Percentiles rank a stretch among this genome's conserved stretches.
These are phyloP conservation scores for Torymus aiolomorphi DNA, from an alignment of 2,888 invertebrate genomes.

Conservation along the genomic window DNA sequence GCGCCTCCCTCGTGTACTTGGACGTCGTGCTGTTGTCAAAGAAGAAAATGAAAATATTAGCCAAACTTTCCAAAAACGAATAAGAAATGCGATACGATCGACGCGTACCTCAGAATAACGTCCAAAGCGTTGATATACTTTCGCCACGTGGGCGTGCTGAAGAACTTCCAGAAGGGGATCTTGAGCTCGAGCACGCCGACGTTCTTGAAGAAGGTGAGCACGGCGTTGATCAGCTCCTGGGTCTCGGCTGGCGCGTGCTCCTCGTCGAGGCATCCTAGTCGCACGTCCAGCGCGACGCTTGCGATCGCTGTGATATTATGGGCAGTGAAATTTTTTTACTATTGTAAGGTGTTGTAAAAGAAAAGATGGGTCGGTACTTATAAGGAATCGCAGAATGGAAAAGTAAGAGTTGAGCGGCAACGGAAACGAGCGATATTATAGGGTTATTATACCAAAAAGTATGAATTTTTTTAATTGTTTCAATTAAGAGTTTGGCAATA, in stretches of 20 bases:
- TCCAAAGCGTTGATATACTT: conserved; percentile 82
- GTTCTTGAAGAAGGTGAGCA: conserved; percentile 81
- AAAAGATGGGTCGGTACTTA: too few relatives aligned
- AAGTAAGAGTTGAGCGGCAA: too few relatives aligned
- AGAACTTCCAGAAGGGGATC: conserved; percentile 83
- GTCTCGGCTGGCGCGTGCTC: conserved; percentile 78
- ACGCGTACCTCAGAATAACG: conserved; percentile 80
- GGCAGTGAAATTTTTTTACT: too few relatives aligned
- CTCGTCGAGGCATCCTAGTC: conserved; percentile 81
- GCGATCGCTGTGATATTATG: conserved; percentile 78
- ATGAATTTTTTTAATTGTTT: too few relatives aligned
- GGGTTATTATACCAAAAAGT: too few relatives aligned
- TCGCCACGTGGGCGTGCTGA: conserved; percentile 80
- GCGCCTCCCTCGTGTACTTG: conserved; percentile 80
- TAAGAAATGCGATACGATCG: background rate
- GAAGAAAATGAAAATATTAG: background rate
- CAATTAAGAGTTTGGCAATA: too few relatives aligned
- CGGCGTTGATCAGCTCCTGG: conserved; percentile 81
- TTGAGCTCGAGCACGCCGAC: conserved; percentile 82
- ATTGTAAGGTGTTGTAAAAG: too few relatives aligned
- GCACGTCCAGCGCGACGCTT: conserved; percentile 81
- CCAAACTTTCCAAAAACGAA: background rate
- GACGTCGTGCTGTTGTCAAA: conserved; percentile 78
- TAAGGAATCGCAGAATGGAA: too few relatives aligned
- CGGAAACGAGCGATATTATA: too few relatives aligned